Base-by-base conservation (phyloP, 2,888 invertebrate genomes). In the Plebejus melissa region DNA sequence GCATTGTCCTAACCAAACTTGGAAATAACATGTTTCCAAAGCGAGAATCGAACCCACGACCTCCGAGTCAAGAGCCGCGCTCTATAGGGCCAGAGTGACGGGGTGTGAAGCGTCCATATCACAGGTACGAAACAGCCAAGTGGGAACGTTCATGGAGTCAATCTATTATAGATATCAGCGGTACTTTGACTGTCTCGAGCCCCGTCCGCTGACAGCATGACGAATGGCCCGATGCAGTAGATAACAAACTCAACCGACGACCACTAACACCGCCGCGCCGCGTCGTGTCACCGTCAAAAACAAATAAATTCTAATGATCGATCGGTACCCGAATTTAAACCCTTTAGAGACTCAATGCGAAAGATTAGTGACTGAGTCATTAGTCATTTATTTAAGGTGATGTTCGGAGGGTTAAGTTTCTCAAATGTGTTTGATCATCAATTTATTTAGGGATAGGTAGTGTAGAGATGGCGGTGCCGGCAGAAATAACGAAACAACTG, bases 261-360 rank as follows among this genome's bases (percentile, higher is more conserved):
- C 79, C 80, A 78, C 80, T 80, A 81, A 85, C 85, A 82, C 82
- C 81, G 60, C 60, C 82, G 83, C 84, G 82, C 86, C 83, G 86
- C 86, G 88, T 88, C 89, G 89, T 90, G 90, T 91, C 91, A 89
- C 88, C 88, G 86, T 88, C 88, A 89, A 91, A 92, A 92, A 92
- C 89, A 90, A 91, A 90, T 89, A 93, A 92, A 89, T 89, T 88
- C 88, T 88, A 90, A 91, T 93, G 93, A 93, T 93, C 89, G 93
- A 93, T 93, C 88, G 91, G 84, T 83, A 84, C 86, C 86, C 87
- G 86, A 84, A 87, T 89, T 90, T 88, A 89, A 87, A 85, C 85
- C 85, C 88, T 87, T 89, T 88, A 90, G 88, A 88, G 86, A 86
- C 90, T 90, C 84, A 80, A 82, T 80, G 80, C 79, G 79, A 81